Evolutionary conservation across 2,113 vertebrate genomes (phyloP).

Genomic region (Shinisaurus crocodilurus): DNA sequence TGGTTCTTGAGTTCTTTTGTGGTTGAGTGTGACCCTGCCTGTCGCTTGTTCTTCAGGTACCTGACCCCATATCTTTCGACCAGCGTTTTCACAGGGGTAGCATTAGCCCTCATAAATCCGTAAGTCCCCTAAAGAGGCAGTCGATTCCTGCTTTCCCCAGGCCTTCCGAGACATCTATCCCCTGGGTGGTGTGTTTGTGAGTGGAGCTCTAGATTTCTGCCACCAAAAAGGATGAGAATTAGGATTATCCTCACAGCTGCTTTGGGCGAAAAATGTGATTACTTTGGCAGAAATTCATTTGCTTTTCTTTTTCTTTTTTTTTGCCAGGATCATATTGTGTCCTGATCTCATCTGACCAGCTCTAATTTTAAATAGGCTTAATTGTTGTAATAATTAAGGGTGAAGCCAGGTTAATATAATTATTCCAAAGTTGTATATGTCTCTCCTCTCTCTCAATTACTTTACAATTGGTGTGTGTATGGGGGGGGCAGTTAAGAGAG

Average conservation of each 20-base stretch:
- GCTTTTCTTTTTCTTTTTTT: constrained; percentile 46
- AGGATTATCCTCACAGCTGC: constrained; percentile 75
- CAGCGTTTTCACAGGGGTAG: neutral
- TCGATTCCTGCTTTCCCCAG: neutral
- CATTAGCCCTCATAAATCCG: neutral
- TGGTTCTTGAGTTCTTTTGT: neutral
- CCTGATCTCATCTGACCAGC: constrained; percentile 39
- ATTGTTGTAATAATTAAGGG: constrained; percentile 58
- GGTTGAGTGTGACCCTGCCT: neutral
- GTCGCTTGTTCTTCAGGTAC: neutral
- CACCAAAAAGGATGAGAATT: constrained; percentile 65
- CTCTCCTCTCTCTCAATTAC: constrained; percentile 60
- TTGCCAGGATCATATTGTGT: constrained; percentile 57
- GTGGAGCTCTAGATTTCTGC: constrained; percentile 40
- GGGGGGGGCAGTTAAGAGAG: neutral
- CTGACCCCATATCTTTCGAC: neutral
- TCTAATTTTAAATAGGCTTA: constrained; percentile 56
- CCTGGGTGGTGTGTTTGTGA: neutral
- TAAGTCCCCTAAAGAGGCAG: neutral
- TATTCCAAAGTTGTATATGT: constrained; percentile 30
- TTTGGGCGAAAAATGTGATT: constrained; percentile 65
- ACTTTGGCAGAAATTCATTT: constrained; percentile 58
- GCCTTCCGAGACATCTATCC: neutral
- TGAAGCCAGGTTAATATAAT: constrained; percentile 59
- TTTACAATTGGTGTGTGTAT: constrained; percentile 25